These are phyloP conservation scores for Drosophila kanapiae DNA, from an alignment of 1,140 invertebrate species.

Conservation along the genomic window DNA sequence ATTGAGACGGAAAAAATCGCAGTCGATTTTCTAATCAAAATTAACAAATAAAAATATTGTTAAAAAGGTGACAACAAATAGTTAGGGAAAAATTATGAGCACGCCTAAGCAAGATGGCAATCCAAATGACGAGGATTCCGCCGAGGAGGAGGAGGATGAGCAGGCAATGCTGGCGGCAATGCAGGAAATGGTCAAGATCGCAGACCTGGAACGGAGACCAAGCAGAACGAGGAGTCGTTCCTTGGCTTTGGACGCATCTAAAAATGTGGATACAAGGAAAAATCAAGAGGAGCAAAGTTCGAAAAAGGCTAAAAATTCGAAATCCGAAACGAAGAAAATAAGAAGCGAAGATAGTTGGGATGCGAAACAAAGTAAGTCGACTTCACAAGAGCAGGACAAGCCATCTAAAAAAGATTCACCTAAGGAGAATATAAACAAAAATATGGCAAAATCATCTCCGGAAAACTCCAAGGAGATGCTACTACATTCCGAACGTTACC, in stretches of 20 bases:
- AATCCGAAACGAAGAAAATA: neutral
- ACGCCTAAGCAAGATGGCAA: neutral
- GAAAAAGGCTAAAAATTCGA: neutral
- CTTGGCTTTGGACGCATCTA: neutral
- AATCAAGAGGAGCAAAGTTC: neutral
- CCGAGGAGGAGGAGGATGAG: slow-evolving; percentile 36
- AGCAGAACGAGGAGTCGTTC: neutral
- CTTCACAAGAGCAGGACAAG: neutral
- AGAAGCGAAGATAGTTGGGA: neutral
- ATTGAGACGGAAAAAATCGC: slow-evolving; percentile 15
- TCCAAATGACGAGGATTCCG: slow-evolving; percentile 1
- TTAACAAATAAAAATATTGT: slow-evolving; percentile 8
- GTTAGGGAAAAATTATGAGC: slow-evolving; percentile 9
- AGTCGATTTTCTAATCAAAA: slow-evolving; percentile 70
- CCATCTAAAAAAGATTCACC: too few relatives aligned
- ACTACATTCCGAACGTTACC: neutral
- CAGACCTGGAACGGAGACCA: slow-evolving; percentile 17
- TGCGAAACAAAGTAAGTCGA: neutral
- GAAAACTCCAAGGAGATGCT: neutral
- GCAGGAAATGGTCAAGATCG: slow-evolving; percentile 45
- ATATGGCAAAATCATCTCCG: neutral
- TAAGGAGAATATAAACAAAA: neutral
- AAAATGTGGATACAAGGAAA: neutral
- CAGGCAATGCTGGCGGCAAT: slow-evolving; percentile 48
- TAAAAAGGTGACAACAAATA: neutral